Evolutionary conservation across 2,113 vertebrate species (phyloP).

Genomic region (Monarcha castaneiventris): DNA sequence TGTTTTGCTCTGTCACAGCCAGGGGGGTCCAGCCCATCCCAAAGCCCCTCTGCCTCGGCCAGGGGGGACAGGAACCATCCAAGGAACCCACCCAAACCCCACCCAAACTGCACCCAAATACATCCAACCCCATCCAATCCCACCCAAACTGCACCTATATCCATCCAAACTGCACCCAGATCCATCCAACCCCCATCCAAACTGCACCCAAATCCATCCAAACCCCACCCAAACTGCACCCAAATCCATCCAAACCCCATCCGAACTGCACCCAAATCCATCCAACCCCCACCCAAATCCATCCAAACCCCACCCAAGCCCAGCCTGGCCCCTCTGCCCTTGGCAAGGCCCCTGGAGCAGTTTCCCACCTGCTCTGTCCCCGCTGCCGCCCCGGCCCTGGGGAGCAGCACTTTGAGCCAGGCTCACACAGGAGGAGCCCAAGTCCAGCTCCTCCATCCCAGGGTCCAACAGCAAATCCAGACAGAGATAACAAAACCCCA

Average conservation of each 20-base stretch:
- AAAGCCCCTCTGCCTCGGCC: background rate
- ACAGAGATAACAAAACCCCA: background rate
- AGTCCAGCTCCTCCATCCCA: background rate
- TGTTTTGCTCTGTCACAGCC: background rate
- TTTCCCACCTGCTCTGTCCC: background rate
- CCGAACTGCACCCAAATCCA: too few species aligned
- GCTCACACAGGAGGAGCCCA: background rate
- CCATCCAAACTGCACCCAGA: background rate
- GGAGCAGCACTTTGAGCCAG: background rate
- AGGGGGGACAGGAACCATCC: background rate
- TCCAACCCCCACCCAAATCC: background rate
- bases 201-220: too few species aligned
- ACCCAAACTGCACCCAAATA: background rate
- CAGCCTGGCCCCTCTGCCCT: background rate
- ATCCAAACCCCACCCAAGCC: background rate
- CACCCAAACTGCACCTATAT: background rate
- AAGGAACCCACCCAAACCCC: background rate
- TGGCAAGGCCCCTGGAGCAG: background rate
- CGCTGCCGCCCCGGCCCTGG: fast-evolving
- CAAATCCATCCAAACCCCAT: background rate
- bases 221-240: too few species aligned
- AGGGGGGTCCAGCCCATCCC: background rate
- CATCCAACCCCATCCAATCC: too few species aligned
- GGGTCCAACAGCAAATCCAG: background rate
- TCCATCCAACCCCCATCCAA: background rate